A percentile compares a stretch with the other conserved stretches of the same genome.
Conservation (phyloP, 2,888 invertebrate genomes). For the Nymphalis c-album region DNA sequence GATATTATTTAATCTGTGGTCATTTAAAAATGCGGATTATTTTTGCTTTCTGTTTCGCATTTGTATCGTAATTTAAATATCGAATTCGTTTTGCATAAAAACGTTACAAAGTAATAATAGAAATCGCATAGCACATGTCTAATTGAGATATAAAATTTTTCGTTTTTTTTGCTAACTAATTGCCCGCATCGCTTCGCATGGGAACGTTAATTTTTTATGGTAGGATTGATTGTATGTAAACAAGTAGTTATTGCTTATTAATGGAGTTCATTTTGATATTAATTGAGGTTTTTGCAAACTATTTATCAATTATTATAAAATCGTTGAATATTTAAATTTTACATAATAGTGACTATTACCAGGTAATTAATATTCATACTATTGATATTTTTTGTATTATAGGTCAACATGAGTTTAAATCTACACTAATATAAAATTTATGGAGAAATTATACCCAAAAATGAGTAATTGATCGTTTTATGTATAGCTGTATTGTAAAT, state of each 20-base stretch:
- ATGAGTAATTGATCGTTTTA: too few relatives aligned
- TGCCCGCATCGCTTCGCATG: conserved; percentile 20
- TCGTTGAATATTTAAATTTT: not conserved
- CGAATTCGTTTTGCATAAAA: conserved; percentile 5
- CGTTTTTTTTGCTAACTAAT: conserved; percentile 19
- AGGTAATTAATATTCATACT: too few relatives aligned
- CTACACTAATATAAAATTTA: too few relatives aligned
- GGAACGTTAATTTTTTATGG: conserved; percentile 19
- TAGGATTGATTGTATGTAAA: conserved; percentile 8
- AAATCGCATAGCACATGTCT: conserved; percentile 15
- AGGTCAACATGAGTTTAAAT: too few relatives aligned
- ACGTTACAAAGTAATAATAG: conserved; percentile 15
- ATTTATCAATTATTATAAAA: not conserved
- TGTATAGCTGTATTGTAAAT: too few relatives aligned
- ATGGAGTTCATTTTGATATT: conserved; percentile 1
- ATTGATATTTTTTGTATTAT: too few relatives aligned
- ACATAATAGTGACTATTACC: too few relatives aligned
- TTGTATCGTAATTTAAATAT: not conserved
- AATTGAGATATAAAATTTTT: conserved; percentile 18
- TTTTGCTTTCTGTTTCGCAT: not conserved
- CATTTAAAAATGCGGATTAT: not conserved
- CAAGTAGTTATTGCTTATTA: conserved; percentile 8
- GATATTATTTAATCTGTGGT: not conserved
- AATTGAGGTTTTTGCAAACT: not conserved
- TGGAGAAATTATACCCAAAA: too few relatives aligned